Conservation (phyloP, 2,797 vertebrate species). For the Tiaroga cobitis region DNA sequence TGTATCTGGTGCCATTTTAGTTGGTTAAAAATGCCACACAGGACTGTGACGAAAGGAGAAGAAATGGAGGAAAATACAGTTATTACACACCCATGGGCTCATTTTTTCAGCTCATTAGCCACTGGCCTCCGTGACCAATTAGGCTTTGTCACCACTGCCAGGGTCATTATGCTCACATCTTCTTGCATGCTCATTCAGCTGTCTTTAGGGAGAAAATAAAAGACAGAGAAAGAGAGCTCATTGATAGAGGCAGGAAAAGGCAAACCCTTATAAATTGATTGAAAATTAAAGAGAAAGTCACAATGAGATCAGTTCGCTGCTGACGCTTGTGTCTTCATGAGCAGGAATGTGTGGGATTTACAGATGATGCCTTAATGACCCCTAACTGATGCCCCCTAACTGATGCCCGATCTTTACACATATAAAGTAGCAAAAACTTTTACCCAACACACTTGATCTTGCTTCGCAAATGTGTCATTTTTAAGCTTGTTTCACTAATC, state of each 20-base stretch:
- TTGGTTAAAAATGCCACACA: constrained; percentile 94
- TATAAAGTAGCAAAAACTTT: background rate
- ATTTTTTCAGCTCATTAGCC: constrained; percentile 98
- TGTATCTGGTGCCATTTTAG: constrained; percentile 94
- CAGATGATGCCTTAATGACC: constrained; percentile 30
- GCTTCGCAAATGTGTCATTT: background rate
- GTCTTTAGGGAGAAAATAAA: constrained; percentile 79
- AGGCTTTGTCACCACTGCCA: constrained; percentile 93
- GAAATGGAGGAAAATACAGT: constrained; percentile 95
- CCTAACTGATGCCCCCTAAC: background rate
- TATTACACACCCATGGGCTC: constrained; percentile 91
- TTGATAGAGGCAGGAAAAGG: constrained; percentile 50
- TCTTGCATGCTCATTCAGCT: constrained; percentile 98
- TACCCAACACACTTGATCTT: background rate
- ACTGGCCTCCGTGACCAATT: constrained; percentile 98
- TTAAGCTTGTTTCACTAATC: background rate
- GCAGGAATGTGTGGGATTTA: constrained; percentile 8
- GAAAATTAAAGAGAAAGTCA: constrained; percentile 59
- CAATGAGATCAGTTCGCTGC: constrained; percentile 25
- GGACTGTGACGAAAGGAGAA: constrained; percentile 96
- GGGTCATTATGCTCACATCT: constrained; percentile 98
- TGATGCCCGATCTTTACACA: background rate
- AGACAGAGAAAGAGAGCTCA: constrained; percentile 84
- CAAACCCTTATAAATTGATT: constrained; percentile 75
- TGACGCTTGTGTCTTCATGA: constrained; percentile 10